These are phyloP conservation scores for Aurelia aurita DNA, from an alignment of 30 jellyfish, hydroid and myxozoan genomes.

Conservation along the genomic window DNA sequence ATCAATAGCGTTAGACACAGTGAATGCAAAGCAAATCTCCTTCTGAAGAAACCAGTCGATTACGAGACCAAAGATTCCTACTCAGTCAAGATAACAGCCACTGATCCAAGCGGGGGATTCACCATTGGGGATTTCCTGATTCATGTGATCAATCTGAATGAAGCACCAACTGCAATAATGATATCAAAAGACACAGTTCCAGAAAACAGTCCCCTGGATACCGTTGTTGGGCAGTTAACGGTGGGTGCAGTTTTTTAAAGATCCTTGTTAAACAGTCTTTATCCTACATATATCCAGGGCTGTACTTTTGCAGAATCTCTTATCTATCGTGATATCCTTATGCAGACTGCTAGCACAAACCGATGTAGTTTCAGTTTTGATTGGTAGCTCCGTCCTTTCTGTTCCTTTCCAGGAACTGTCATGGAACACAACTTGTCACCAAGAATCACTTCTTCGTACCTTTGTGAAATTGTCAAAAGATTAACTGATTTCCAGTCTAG, in stretches of 20 bases:
- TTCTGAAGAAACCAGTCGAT: constrained; percentile 25
- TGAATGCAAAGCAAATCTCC: constrained; percentile 33
- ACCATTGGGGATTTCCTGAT: constrained; percentile 22
- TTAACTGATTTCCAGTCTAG: too few relatives aligned
- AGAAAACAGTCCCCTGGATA: constrained; percentile 60
- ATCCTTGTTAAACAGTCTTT: not conserved
- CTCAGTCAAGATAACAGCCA: constrained; percentile 33
- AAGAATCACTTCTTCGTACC: too few relatives aligned
- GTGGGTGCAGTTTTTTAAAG: constrained; percentile 2
- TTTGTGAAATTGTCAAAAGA: too few relatives aligned
- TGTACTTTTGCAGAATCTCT: too few relatives aligned
- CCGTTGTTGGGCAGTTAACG: constrained; percentile 67
- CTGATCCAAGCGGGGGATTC: constrained; percentile 57
- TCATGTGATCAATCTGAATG: constrained; percentile 59
- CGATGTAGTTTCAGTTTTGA: too few relatives aligned
- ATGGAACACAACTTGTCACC: too few relatives aligned
- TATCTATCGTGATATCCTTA: too few relatives aligned
- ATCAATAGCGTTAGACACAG: constrained; percentile 25
- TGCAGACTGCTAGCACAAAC: too few relatives aligned
- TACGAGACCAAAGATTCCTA: constrained; percentile 61
- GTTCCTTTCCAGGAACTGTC: too few relatives aligned
- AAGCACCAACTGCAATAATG: constrained; percentile 57
- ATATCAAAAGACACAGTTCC: constrained; percentile 33
- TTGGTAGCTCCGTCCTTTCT: too few relatives aligned
- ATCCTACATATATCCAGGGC: too few relatives aligned